Evolutionary conservation across 2,888 invertebrate species (phyloP), one percentile per base, ranked within the genome.

Genomic region (Parnassius orleans): DNA sequence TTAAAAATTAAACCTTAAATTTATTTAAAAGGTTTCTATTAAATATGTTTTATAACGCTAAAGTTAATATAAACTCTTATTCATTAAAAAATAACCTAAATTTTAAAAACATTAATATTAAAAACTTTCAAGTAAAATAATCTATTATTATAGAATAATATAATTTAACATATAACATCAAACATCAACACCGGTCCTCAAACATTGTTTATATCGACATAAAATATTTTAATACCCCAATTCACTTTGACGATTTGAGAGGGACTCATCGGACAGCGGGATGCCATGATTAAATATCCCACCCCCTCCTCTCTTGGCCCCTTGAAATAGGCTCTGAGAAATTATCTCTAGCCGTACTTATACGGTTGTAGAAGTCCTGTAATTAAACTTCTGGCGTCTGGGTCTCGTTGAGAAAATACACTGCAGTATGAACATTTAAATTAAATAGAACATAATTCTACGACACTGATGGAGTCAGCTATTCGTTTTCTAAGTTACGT

Each of bases 301-400:
- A 71, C 73, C 54, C 15, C 41, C 19, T 15, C 33, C 74, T 24
- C 46, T 46, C n/a, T 46, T 44, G 7, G 77, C 78, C 75, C 43
- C 75, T 71, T 72, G 76, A 77, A 84, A 86, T 86, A 80, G 86
- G 81, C 84, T 79, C 82, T 82, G 83, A 82, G 84, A 84, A 84
- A 87, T 87, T 85, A 85, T 85, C 85, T 82, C 72, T 69, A 73
- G 76, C 72, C 72, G 76, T 74, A 73, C 74, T 72, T 73, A 73
- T 75, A 72, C 68, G 74, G 72, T 74, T 70, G 66, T 73, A 82
- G 81, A 85, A 86, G 79, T 81, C 79, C 69, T 80, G 79, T 86
- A 84, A 86, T 89, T 88, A 87, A 87, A 83, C 74, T 79, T 76
- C 67, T 66, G 69, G 67, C 72, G 66, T 65, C 64, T 66, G 69